phyloP scores from a whole-genome alignment of 92 coral and sea anemone genomes.

The Palythoa grandis region DNA sequence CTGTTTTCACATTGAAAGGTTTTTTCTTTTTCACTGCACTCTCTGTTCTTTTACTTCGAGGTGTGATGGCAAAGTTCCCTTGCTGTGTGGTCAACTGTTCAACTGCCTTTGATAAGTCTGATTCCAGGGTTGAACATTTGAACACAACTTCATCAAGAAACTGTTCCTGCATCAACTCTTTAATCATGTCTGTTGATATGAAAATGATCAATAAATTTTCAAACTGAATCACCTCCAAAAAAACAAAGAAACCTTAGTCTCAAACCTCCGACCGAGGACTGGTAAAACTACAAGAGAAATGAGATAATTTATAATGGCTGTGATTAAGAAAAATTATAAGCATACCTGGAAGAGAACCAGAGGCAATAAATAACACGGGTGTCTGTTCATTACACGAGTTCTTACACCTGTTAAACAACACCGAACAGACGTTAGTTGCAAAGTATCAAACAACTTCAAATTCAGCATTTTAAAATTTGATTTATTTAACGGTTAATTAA shows the following conservation, averaged over 20 bases:
- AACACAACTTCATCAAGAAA: slow-evolving; percentile 79
- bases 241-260: not conserved
- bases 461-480: too few species aligned
- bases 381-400: slow-evolving; percentile 39
- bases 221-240: not conserved
- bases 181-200: slow-evolving; percentile 53
- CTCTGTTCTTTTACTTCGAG: slow-evolving; percentile 19
- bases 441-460: not conserved
- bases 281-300: too few species aligned
- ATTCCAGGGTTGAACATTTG: slow-evolving; percentile 70
- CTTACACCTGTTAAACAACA: not conserved
- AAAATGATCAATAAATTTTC: too few species aligned
- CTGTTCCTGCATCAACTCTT: slow-evolving; percentile 76
- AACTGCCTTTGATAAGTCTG: slow-evolving; percentile 77
- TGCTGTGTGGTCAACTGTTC: slow-evolving; percentile 70
- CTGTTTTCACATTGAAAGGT: not conserved
- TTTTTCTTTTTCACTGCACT: slow-evolving; percentile 21
- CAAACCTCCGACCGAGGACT: too few species aligned
- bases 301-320: too few species aligned
- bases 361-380: slow-evolving; percentile 24
- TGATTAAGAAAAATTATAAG: not conserved
- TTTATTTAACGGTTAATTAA: too few species aligned
- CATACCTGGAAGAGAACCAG: slow-evolving; percentile 29
- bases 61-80: slow-evolving; percentile 67
- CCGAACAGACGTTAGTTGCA: not conserved